phyloP scores from a whole-genome alignment of 2,888 invertebrate genomes.

The Clanis bilineata region DNA sequence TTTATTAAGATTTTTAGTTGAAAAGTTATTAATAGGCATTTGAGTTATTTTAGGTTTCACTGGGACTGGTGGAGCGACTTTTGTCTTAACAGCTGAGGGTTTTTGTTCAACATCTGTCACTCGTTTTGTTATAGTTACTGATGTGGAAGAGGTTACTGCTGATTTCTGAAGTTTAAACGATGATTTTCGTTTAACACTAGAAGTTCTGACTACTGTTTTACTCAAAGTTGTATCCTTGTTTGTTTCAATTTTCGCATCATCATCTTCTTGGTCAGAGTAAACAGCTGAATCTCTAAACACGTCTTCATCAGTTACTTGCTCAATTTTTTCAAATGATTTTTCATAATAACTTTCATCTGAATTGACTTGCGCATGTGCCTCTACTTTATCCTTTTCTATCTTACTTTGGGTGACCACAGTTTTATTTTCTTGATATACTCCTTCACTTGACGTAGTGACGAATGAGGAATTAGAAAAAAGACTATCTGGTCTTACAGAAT shows the following conservation, averaged over 20 bases:
- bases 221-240: constrained; percentile 38
- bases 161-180: constrained; percentile 50
- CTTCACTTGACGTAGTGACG: constrained; percentile 81
- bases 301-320: constrained; percentile 86
- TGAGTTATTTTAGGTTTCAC: constrained; percentile 80
- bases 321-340: constrained; percentile 88
- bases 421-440: constrained; percentile 64
- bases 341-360: constrained; percentile 89
- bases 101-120: constrained; percentile 32
- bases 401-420: constrained; percentile 29
- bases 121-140: constrained; percentile 44
- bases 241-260: constrained; percentile 49
- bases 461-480: constrained; percentile 82
- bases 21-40: constrained; percentile 43
- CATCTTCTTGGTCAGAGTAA: constrained; percentile 89
- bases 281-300: constrained; percentile 91
- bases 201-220: constrained; percentile 53
- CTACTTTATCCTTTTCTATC: constrained; percentile 32
- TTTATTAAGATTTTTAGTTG: constrained; percentile 41
- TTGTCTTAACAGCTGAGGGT: constrained; percentile 65
- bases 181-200: constrained; percentile 56
- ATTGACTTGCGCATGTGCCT: constrained; percentile 40
- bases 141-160: constrained; percentile 42
- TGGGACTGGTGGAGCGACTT: constrained; percentile 85
- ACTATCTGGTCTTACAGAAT: constrained; percentile 75